Percentiles rank a stretch among this genome's conserved stretches.
These are phyloP conservation scores for Euleptes europaea DNA, from an alignment of 2,113 vertebrate species.

Conservation along the genomic window DNA sequence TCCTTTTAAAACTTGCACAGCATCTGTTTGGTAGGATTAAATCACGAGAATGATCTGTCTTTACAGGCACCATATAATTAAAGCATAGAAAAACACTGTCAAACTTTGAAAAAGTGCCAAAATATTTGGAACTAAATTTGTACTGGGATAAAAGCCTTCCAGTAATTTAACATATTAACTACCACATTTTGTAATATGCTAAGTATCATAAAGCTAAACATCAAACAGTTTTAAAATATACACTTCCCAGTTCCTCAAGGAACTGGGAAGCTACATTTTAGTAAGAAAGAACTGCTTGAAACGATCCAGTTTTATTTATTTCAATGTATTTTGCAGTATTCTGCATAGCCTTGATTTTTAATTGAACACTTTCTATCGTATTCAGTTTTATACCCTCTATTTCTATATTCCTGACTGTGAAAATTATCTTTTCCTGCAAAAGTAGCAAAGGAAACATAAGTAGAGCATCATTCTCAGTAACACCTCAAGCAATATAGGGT, in stretches of 20 bases:
- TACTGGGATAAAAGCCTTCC: not conserved
- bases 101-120: slow-evolving; percentile 46
- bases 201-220: slow-evolving; percentile 25
- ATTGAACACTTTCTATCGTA: slow-evolving; percentile 41
- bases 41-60: not conserved
- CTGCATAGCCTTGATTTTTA: not conserved
- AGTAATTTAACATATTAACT: slow-evolving; percentile 32
- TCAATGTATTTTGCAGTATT: not conserved
- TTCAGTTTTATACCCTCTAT: slow-evolving; percentile 11
- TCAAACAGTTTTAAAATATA: slow-evolving; percentile 8
- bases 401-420: not conserved
- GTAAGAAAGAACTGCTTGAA: not conserved
- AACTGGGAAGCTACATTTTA: not conserved
- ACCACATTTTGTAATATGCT: slow-evolving; percentile 26
- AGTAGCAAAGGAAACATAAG: slow-evolving; percentile 24
- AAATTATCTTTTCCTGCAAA: slow-evolving; percentile 31
- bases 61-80: slow-evolving; percentile 8
- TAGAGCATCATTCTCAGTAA: slow-evolving; percentile 18
- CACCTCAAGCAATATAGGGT: slow-evolving; percentile 8
- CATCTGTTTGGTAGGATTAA: not conserved
- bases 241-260: not conserved
- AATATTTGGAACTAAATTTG: slow-evolving; percentile 11
- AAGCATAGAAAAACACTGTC: not conserved
- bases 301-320: not conserved
- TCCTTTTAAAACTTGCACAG: not conserved